A percentile compares a stretch with the other conserved stretches of the same genome.
phyloP scores from a whole-genome alignment of 2,797 vertebrate genomes.

The Basileuterus tristriatus region DNA sequence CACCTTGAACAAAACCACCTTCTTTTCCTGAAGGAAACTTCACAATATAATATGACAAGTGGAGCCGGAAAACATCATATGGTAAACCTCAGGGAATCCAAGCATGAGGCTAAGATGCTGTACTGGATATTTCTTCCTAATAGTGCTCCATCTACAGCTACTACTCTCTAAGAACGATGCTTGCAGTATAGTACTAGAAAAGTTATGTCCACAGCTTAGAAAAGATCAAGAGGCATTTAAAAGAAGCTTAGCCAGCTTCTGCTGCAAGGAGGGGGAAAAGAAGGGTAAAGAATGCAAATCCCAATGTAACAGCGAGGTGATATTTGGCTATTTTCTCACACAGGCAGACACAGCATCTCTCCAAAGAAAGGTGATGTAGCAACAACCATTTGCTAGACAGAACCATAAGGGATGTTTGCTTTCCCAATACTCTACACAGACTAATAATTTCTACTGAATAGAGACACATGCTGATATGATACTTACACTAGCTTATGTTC shows the following conservation, averaged over 20 bases:
- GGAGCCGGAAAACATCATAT: background rate
- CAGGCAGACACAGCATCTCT: background rate
- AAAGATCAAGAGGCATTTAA: background rate
- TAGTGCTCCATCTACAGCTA: background rate
- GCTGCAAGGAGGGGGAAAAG: background rate
- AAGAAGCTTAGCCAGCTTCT: background rate
- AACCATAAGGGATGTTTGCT: fast-evolving
- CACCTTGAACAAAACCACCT: background rate
- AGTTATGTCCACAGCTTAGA: background rate
- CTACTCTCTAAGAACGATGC: background rate
- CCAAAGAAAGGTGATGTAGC: background rate
- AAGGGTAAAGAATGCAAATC: background rate
- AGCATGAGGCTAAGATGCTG: background rate
- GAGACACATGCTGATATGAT: background rate
- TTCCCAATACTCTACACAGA: background rate
- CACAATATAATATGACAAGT: background rate
- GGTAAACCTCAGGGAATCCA: background rate
- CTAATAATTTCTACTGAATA: background rate
- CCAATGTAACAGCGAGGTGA: background rate
- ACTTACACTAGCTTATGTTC: background rate
- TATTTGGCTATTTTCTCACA: background rate
- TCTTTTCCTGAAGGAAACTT: background rate
- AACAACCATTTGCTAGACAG: background rate
- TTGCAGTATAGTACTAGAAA: background rate
- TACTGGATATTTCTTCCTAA: background rate